Base-by-base conservation (phyloP, 2,888 invertebrate genomes). In the Temnothorax rugatulus region DNA sequence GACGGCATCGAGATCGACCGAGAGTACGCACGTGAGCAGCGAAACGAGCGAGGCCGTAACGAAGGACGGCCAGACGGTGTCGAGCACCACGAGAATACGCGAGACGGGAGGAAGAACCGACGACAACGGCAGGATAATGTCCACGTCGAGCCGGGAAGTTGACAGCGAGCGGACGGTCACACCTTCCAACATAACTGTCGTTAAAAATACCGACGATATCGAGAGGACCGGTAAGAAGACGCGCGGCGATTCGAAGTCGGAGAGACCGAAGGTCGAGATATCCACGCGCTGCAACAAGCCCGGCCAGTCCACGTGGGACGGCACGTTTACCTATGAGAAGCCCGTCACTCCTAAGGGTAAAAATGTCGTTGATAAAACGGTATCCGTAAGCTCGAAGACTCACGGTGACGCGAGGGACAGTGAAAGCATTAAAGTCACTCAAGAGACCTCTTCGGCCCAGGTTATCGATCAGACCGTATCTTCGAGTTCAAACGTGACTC, bases 241-340 rank as follows among this genome's bases (percentile, higher is more conserved):
- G 41, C 76, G 21, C 41, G 11, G 57, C 57, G 85, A 82, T n/a
- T 83, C 52, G 4, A 75, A 38, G 47, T 8, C 41, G 2, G 64
- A 64, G 13, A 68, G 13, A 25, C 81, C 81, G 3, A 52, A 61
- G 4, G 9, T 61, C 3, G 84, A 84, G 25, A 64, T 59, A 25
- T 41, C 64, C 15, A 34, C 73, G 13, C 89, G 90, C 13, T 85
- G 63, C 18, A 84, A 73, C 74, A 93, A 91, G 77, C 92, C 92
- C 0, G 93, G 94, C 0, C 92, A 93, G 21, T 93, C 94, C 0
- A 87, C 93, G 13, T 96, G 96, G 96, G 96, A 96, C 83, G 96
- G 96, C 15, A 96, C 96, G 89, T 96, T 96, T 85, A 93, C 94
- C 29, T 95, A 96, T 87, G 96, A 96, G 92, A 95, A 95, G 86